Evolutionary conservation across 2,888 invertebrate genomes (phyloP).

Genomic region (Drosophila conformis): DNA sequence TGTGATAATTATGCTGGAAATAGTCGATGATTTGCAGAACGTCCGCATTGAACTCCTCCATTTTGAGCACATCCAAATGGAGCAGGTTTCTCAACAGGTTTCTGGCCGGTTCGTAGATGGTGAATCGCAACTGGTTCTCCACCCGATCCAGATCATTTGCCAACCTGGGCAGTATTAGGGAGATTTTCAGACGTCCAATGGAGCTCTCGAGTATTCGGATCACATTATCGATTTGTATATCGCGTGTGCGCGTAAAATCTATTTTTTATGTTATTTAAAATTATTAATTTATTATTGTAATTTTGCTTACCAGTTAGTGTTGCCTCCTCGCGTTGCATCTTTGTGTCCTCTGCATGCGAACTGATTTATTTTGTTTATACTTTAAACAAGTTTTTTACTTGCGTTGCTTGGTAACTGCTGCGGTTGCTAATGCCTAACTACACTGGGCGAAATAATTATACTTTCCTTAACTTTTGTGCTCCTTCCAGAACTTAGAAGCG

Average conservation of each 20-base stretch:
- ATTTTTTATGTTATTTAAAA: background rate
- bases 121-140: slow-evolving; percentile 6
- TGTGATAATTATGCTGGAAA: slow-evolving; percentile 44
- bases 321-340: slow-evolving; percentile 26
- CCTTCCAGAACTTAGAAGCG: background rate
- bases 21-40: slow-evolving; percentile 50
- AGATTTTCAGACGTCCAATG: slow-evolving; percentile 46
- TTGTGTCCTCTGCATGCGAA: background rate
- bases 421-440: slow-evolving; percentile 1
- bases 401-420: slow-evolving; percentile 42
- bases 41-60: slow-evolving; percentile 38
- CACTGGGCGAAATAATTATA: background rate
- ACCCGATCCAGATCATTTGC: slow-evolving; percentile 32
- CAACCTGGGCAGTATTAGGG: slow-evolving; percentile 56
- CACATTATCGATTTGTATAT: slow-evolving; percentile 53
- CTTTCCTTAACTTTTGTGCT: background rate
- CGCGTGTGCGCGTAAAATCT: slow-evolving; percentile 44
- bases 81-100: slow-evolving; percentile 32
- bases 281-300: no score
- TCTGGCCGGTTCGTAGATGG: slow-evolving; percentile 38
- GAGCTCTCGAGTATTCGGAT: slow-evolving; percentile 35
- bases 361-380: slow-evolving; percentile 1
- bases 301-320: slow-evolving; percentile 22
- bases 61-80: slow-evolving; percentile 20
- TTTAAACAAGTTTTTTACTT: slow-evolving; percentile 31